Conservation (phyloP, 2,113 vertebrate genomes). For the Siphamia tubifer region DNA sequence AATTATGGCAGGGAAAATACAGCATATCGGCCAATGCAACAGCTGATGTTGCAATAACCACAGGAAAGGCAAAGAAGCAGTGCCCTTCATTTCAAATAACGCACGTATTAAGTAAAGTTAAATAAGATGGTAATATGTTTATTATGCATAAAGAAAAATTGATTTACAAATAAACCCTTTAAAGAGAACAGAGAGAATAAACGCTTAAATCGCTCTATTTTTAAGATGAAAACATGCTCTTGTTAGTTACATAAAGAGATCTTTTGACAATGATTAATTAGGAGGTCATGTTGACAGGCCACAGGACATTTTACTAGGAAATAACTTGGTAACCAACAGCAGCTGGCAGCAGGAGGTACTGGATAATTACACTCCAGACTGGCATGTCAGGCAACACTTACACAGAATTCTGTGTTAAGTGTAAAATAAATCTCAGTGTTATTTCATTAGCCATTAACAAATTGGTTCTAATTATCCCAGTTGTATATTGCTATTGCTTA, state of each 20-base stretch:
- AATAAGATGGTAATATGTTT: too few relatives aligned
- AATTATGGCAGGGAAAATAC: too few relatives aligned
- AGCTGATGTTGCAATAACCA: too few relatives aligned
- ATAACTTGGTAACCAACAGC: not conserved
- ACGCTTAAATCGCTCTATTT: not conserved
- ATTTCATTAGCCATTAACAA: too few relatives aligned
- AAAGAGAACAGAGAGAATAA: not conserved
- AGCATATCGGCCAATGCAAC: too few relatives aligned
- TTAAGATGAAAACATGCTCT: not conserved
- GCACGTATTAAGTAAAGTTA: too few relatives aligned
- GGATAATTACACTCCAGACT: not conserved
- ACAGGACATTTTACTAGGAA: not conserved
- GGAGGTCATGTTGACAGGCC: not conserved
- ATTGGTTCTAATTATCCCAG: too few relatives aligned
- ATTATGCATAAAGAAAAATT: too few relatives aligned
- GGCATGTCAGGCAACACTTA: not conserved
- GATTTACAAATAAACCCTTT: not conserved
- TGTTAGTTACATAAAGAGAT: not conserved
- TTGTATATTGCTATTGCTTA: too few relatives aligned
- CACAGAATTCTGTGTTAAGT: not conserved
- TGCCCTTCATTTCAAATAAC: too few relatives aligned
- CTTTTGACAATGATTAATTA: slow-evolving; percentile 9
- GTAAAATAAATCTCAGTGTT: too few relatives aligned
- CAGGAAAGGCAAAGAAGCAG: too few relatives aligned
- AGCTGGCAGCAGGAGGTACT: not conserved